A percentile compares a stretch with the other conserved stretches of the same genome.
These are phyloP conservation scores for Leucophenga montana DNA, from an alignment of 2,888 invertebrate genomes.

Conservation along the genomic window DNA sequence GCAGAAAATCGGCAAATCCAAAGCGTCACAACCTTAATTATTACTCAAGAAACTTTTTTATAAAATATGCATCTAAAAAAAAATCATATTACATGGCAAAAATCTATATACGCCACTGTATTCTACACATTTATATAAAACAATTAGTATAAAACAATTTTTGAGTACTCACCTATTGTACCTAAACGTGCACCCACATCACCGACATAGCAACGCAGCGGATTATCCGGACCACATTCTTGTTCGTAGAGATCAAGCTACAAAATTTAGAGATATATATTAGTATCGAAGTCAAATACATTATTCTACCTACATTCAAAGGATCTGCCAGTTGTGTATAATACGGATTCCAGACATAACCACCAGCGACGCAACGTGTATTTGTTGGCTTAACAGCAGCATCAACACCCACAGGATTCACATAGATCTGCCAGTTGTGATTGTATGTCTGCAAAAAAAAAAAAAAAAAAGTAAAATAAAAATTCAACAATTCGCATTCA, in stretches of 20 bases:
- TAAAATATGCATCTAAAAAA: no score
- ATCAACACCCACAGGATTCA: slow-evolving; percentile 93
- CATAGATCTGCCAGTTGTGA: slow-evolving; percentile 93
- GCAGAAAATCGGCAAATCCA: no score
- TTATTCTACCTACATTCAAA: slow-evolving; percentile 79
- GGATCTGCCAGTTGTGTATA: slow-evolving; percentile 93
- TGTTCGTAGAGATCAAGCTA: slow-evolving; percentile 87
- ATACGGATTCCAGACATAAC: slow-evolving; percentile 93
- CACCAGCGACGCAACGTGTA: slow-evolving; percentile 91
- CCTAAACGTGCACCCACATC: slow-evolving; percentile 90
- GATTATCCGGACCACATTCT: slow-evolving; percentile 92
- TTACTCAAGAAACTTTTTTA: no score
- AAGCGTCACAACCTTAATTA: no score
- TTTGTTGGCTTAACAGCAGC: slow-evolving; percentile 85
- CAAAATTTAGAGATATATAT: slow-evolving; percentile 37
- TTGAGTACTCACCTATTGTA: slow-evolving; percentile 77
- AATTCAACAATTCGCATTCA: background rate
- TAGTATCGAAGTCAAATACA: background rate
- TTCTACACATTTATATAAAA: no score
- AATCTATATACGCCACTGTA: no score
- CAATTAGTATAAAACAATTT: no score
- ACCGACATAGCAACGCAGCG: slow-evolving; percentile 91
- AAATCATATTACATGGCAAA: no score
- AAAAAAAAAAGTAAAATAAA: background rate
- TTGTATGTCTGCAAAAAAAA: slow-evolving; percentile 78